Percentiles rank a stretch among this genome's conserved stretches.
Evolutionary conservation across 2,113 vertebrate species (phyloP).

Genomic region (Salvelinus fontinalis): DNA sequence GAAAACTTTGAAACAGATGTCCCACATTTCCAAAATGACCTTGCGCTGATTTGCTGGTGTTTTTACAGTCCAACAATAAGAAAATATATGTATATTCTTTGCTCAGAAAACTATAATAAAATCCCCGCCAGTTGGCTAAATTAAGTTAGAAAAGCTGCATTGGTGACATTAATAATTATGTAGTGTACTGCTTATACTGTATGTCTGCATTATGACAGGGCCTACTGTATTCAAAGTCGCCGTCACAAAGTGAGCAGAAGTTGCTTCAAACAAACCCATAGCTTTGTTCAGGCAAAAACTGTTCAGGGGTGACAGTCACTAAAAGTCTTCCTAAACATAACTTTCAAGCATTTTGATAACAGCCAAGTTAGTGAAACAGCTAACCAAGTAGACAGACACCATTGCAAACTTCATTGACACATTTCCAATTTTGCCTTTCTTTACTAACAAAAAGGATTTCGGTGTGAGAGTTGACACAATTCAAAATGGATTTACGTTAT

Average conservation of each 20-base stretch:
- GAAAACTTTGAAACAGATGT: too few species aligned
- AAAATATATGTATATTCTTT: too few species aligned
- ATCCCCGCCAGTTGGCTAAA: neutral
- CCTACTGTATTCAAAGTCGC: neutral
- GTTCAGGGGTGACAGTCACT: neutral
- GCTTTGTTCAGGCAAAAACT: neutral
- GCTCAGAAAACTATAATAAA: too few species aligned
- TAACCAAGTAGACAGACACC: too few species aligned
- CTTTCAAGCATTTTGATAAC: too few species aligned
- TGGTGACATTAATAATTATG: neutral
- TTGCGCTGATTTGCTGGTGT: too few species aligned
- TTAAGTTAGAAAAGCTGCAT: neutral
- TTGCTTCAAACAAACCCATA: neutral
- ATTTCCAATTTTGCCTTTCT: too few species aligned
- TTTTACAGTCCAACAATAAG: too few species aligned
- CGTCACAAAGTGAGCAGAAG: neutral
- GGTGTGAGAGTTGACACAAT: neutral
- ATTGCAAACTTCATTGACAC: too few species aligned
- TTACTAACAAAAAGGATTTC: neutral
- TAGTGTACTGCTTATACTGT: neutral
- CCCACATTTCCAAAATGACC: too few species aligned
- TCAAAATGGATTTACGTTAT: neutral
- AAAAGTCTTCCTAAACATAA: neutral
- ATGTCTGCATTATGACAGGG: neutral
- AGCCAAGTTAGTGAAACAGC: too few species aligned